Conservation (phyloP, 2,113 vertebrate genomes). For the Malurus melanocephalus region DNA sequence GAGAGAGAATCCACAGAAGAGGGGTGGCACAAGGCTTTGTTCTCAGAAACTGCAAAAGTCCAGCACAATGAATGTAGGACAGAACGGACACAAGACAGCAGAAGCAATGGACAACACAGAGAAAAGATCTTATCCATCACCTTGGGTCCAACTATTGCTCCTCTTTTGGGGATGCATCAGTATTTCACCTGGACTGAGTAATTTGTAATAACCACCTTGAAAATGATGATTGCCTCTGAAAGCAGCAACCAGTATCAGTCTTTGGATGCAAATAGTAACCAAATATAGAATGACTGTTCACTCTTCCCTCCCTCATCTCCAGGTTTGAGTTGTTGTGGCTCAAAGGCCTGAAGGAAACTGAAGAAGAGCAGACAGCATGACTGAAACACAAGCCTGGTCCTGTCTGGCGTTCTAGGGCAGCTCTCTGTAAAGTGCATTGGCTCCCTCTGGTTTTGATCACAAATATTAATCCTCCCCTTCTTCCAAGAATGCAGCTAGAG, state of each 20-base stretch:
- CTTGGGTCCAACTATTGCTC: not conserved
- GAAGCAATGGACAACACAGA: not conserved
- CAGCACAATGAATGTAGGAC: not conserved
- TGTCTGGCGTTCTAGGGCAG: not conserved
- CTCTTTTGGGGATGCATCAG: rapidly evolving
- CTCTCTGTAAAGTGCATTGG: not conserved
- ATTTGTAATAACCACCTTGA: not conserved
- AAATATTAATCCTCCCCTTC: too few species aligned
- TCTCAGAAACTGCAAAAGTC: slow-evolving; percentile 90
- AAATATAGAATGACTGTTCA: not conserved
- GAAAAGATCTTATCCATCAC: not conserved
- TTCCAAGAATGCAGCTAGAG: not conserved
- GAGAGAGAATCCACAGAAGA: slow-evolving; percentile 97
- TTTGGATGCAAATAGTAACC: not conserved
- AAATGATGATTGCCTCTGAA: not conserved
- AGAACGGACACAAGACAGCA: not conserved
- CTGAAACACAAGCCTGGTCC: not conserved
- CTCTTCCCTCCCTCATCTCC: not conserved
- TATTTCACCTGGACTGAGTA: not conserved
- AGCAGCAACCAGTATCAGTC: not conserved
- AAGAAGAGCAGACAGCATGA: not conserved
- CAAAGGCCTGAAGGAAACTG: not conserved
- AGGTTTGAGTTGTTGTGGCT: not conserved
- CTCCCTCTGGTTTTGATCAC: not conserved
- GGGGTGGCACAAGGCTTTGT: slow-evolving; percentile 93